Percentiles rank a stretch among this genome's conserved stretches.
Conservation (phyloP, 2,113 vertebrate species). For the Tetrax tetrax region DNA sequence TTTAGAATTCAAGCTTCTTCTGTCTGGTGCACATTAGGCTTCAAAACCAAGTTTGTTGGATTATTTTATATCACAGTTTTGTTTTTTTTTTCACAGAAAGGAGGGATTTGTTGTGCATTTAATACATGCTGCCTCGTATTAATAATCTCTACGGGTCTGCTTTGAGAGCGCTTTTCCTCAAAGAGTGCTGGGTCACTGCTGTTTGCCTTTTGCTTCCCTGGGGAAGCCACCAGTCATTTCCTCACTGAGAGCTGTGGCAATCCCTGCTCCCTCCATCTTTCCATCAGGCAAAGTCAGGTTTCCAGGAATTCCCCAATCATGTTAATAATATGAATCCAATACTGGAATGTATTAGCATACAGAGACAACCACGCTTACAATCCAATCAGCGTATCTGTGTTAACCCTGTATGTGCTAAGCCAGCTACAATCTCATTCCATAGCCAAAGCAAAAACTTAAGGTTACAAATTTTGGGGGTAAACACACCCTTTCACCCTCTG, state of each 20-base stretch:
- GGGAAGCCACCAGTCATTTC: conserved; percentile 50
- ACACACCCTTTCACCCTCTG: not conserved
- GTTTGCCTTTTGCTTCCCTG: conserved; percentile 50
- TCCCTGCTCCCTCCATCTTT: conserved; percentile 38
- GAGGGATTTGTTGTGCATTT: not conserved
- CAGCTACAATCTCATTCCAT: not conserved
- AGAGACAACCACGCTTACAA: not conserved
- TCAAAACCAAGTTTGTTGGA: not conserved
- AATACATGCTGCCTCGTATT: conserved; percentile 1
- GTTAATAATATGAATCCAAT: not conserved
- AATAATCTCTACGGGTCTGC: conserved; percentile 30
- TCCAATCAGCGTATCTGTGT: not conserved
- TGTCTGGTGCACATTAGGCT: not conserved
- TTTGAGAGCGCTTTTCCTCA: conserved; percentile 33
- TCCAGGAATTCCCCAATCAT: conserved; percentile 21
- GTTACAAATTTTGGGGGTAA: not conserved
- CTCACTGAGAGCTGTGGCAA: conserved; percentile 34
- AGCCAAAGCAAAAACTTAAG: not conserved
- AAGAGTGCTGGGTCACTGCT: conserved; percentile 56
- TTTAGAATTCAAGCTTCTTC: not conserved
- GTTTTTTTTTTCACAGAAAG: not conserved
- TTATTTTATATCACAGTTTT: not conserved
- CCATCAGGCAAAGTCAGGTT: conserved; percentile 52
- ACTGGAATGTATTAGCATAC: not conserved
- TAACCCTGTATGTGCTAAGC: not conserved